Conservation (phyloP, 2,888 invertebrate species). For the Spatulosminthurus flaviceps region DNA sequence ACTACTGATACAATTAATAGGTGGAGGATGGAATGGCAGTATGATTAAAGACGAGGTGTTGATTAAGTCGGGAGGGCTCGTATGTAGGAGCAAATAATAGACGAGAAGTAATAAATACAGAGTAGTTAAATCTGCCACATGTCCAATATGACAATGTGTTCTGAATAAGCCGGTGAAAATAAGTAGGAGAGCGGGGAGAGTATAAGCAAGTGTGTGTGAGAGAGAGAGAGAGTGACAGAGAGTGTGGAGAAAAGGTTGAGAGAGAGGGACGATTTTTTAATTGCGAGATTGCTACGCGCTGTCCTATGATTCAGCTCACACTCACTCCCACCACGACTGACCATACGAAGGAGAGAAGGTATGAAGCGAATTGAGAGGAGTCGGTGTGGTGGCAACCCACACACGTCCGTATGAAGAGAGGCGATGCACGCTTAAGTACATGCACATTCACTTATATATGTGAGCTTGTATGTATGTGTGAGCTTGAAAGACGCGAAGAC, state of each 20-base stretch:
- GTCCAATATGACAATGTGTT: not conserved
- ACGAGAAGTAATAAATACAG: slow-evolving; percentile 5
- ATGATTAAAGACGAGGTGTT: slow-evolving; percentile 10
- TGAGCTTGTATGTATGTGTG: not conserved
- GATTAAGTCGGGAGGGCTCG: slow-evolving; percentile 11
- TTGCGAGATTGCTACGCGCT: not conserved
- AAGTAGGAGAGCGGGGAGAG: not conserved
- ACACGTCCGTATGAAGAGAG: not conserved
- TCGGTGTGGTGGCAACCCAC: slow-evolving; percentile 14
- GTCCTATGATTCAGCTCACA: not conserved
- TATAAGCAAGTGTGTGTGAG: not conserved
- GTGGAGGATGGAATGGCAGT: not conserved
- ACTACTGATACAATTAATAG: slow-evolving; percentile 16
- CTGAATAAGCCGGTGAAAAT: no score
- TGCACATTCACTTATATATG: not conserved
- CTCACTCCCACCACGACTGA: not conserved
- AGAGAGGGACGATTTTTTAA: not conserved
- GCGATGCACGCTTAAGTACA: not conserved
- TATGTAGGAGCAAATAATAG: slow-evolving; percentile 2
- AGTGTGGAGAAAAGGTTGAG: not conserved
- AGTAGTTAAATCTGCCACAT: slow-evolving; percentile 10
- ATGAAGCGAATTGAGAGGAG: not conserved
- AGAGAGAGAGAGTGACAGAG: slow-evolving; percentile 36
- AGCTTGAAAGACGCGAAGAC: slow-evolving; percentile 4
- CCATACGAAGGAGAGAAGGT: slow-evolving; percentile 4